Base-by-base conservation (phyloP, 2,888 invertebrate species). In the Apeira syringaria region DNA sequence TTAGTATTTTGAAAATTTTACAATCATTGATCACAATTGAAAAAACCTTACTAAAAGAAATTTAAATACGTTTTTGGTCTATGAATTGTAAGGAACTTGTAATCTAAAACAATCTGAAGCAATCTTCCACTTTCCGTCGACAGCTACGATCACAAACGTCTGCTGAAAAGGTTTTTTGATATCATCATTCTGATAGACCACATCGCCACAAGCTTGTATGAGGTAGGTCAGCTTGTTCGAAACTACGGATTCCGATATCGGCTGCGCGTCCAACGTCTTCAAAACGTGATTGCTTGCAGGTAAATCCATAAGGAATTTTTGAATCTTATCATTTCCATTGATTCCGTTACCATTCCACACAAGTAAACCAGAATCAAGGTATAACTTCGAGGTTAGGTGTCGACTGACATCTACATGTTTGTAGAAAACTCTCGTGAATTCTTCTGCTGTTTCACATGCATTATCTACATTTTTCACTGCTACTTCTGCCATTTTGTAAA, bases 311-410 rank as follows among this genome's bases (percentile, higher is more conserved):
- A 96, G 93, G 69, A 97, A 98, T 66, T 96, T 96, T 65, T 96
- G 94, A 41, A 99, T 97, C 49, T 92, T 93, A 20, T 95, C 95
- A 64, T 93, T 94, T 3, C 97, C 97, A 37, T 91, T 92, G 0
- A 95, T 91, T 3, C 95, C 94, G 79, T 97, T 97, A 15, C 98
- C 98, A 88, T 98, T 98, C 98, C 98, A 99, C 28, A 96, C 94
- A 35, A 98, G 83, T n/a, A 94, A 88, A 3, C 95, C 97, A 12
- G 93, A 93, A 29, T 97, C 96, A 60, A 97, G 86, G 70, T 98
- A 98, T 27, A 98, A 82, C 66, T 94, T 94, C 0, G 94, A 92
- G 73, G 97, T 93, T 69, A 95, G 80, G 88, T 97, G 96, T 72
- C 98, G 91, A 56, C 95, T 92, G 74, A 96, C 97, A 68, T 98